phyloP scores from a whole-genome alignment of 2,797 vertebrate genomes.

The Avahi laniger region DNA sequence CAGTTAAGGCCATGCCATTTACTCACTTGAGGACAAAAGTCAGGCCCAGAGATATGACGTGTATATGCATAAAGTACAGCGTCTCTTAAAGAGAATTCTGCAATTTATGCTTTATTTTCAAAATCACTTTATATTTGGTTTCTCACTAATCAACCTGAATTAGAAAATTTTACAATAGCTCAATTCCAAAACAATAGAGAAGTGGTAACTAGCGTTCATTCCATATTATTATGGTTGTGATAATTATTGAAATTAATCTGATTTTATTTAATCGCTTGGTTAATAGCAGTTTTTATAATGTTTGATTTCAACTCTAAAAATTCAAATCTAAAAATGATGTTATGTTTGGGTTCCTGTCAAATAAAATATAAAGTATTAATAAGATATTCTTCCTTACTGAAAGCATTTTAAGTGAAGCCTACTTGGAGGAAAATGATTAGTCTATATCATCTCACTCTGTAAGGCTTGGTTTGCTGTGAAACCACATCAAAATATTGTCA shows the following conservation, averaged over 20 bases:
- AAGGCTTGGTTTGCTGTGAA: neutral
- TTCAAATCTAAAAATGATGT: neutral
- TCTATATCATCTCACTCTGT: neutral
- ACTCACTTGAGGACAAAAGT: neutral
- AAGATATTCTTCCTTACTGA: neutral
- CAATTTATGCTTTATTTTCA: neutral
- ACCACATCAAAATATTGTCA: neutral
- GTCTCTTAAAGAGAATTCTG: neutral
- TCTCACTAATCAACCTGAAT: neutral
- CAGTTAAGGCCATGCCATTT: rapidly evolving
- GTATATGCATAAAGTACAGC: neutral
- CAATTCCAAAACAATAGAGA: neutral
- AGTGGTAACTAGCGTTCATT: neutral
- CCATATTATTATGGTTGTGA: neutral
- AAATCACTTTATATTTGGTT: neutral
- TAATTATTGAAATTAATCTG: neutral
- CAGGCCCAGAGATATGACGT: neutral
- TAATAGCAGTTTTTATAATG: neutral
- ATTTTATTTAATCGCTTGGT: neutral
- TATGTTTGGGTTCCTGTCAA: neutral
- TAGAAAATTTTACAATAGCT: neutral
- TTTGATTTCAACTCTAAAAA: neutral
- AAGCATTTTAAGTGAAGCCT: neutral
- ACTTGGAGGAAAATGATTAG: neutral
- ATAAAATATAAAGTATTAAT: neutral